Evolutionary conservation across 2,797 vertebrate genomes (phyloP).

Genomic region (Sitta carolinensis): DNA sequence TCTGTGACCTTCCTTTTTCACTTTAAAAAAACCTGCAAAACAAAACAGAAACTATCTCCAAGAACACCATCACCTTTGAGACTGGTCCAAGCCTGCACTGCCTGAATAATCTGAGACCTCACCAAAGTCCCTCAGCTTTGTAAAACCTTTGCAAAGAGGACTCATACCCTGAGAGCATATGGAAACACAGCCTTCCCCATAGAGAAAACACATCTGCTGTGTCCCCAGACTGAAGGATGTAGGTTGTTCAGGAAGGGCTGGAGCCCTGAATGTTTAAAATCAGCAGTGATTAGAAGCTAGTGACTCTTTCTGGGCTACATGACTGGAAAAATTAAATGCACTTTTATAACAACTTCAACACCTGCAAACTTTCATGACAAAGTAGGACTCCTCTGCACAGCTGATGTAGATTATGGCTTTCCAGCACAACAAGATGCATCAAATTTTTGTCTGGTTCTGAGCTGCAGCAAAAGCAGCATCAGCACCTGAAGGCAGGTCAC

Average conservation of each 20-base stretch:
- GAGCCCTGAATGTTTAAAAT: not conserved
- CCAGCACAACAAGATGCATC: accelerated
- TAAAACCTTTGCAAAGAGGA: not conserved
- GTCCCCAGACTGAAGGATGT: not conserved
- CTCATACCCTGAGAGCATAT: not conserved
- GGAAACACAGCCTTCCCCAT: not conserved
- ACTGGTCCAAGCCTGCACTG: not conserved
- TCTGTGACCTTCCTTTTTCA: not conserved
- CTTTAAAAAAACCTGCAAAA: not conserved
- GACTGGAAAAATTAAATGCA: not conserved
- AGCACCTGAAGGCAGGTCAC: not conserved
- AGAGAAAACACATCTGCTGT: not conserved
- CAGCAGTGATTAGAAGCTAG: not conserved
- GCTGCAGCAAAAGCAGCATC: not conserved
- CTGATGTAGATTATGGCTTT: not conserved
- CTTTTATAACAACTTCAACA: not conserved
- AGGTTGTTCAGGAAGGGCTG: not conserved
- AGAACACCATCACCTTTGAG: not conserved
- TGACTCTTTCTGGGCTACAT: not conserved
- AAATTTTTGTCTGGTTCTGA: not conserved
- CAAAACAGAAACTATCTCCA: not conserved
- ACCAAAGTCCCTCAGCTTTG: not conserved
- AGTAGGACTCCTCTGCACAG: not conserved
- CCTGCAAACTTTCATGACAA: not conserved
- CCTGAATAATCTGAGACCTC: not conserved